phyloP scores from a whole-genome alignment of 2,888 invertebrate species.

The Oscheius sp. region DNA sequence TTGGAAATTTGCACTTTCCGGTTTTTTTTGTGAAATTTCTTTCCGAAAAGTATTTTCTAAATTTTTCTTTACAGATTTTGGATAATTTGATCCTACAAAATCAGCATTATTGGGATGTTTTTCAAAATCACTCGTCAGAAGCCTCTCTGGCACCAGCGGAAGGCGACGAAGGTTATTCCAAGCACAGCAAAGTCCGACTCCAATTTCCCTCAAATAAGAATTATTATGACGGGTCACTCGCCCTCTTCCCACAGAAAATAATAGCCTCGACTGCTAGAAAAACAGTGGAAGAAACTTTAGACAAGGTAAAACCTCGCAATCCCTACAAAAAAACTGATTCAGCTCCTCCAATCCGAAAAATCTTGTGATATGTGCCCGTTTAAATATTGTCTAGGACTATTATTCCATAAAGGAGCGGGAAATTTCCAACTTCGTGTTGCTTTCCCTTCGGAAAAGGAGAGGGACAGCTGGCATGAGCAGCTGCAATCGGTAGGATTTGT shows the following conservation, averaged over 20 bases:
- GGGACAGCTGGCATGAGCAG: constrained; percentile 27
- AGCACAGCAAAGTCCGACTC: background rate
- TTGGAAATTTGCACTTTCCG: background rate
- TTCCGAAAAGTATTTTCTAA: background rate
- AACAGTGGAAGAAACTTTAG: constrained; percentile 1
- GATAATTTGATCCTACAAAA: constrained; percentile 35
- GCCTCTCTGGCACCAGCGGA: background rate
- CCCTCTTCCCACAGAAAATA: constrained; percentile 7
- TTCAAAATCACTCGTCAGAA: constrained; percentile 33
- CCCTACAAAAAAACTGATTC: background rate
- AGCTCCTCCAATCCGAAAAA: constrained; percentile 22
- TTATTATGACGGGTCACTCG: constrained; percentile 8
- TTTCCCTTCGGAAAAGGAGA: constrained; percentile 29
- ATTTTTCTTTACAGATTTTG: constrained; percentile 41
- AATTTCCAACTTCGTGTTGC: background rate
- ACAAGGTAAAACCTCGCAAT: constrained; percentile 5
- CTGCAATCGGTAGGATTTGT: constrained; percentile 12
- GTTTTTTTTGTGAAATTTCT: too few relatives aligned
- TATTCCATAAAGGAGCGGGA: background rate
- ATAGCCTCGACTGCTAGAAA: constrained; percentile 13
- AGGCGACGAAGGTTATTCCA: constrained; percentile 13
- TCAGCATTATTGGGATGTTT: constrained; percentile 39
- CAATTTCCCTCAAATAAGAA: background rate
- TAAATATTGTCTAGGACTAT: background rate
- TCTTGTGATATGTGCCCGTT: constrained; percentile 19